Percentiles rank a stretch among this genome's conserved stretches.
phyloP scores from a whole-genome alignment of 2,113 vertebrate species.

The Buteo buteo region DNA sequence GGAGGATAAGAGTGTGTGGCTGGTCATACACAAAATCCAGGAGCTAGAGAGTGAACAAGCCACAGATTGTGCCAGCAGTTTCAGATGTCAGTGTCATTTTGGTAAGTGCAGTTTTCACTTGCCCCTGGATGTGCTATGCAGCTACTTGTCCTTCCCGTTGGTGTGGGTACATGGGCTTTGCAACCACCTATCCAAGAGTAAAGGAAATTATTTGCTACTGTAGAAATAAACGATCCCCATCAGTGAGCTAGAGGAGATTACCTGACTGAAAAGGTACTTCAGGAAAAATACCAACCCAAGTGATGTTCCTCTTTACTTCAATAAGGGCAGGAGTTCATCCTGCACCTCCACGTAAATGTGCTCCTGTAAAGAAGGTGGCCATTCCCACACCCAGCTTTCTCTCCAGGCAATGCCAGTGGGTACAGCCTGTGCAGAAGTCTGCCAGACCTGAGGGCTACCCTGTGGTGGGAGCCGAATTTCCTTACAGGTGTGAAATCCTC shows the following conservation, averaged over 20 bases:
- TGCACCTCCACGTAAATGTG: background rate
- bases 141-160: fast-evolving
- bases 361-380: background rate
- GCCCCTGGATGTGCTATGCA: background rate
- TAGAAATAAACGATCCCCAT: background rate
- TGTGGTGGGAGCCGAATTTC: background rate
- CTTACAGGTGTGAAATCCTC: background rate
- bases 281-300: background rate
- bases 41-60: background rate
- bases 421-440: background rate
- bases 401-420: background rate
- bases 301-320: background rate
- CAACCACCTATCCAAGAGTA: background rate
- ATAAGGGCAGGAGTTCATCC: background rate
- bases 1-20: background rate
- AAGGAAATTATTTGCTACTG: background rate
- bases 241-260: background rate
- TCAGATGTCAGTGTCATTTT: background rate
- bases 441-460: background rate
- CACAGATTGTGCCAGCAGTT: background rate
- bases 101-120: background rate
- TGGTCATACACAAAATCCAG: background rate
- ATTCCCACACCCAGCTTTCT: background rate
- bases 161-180: background rate
- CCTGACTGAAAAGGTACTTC: background rate